phyloP scores from a whole-genome alignment of 2,113 vertebrate species.

The Pseudopodoces humilis region DNA sequence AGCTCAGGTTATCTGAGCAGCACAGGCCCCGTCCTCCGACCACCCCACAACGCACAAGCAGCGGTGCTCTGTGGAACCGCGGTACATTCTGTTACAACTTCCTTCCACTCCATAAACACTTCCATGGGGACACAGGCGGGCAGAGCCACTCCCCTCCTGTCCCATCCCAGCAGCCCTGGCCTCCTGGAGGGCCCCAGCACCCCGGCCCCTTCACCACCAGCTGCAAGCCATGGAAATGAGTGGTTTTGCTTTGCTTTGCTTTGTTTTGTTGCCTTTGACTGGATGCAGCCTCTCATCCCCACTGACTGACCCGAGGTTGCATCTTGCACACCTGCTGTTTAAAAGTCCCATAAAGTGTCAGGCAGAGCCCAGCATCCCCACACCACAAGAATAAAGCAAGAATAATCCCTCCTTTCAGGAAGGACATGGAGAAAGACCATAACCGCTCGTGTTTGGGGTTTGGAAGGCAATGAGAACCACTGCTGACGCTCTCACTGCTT shows the following conservation, averaged over 20 bases:
- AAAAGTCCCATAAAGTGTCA: constrained; percentile 50
- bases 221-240: constrained; percentile 46
- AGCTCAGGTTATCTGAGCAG: constrained; percentile 47
- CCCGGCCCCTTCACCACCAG: neutral
- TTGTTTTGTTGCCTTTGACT: neutral
- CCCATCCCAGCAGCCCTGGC: neutral
- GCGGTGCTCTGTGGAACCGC: neutral
- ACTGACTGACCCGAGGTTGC: constrained; percentile 19
- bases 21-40: neutral
- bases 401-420: neutral
- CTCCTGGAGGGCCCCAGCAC: neutral
- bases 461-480: neutral
- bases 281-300: constrained; percentile 38
- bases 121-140: neutral
- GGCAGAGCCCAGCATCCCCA: neutral
- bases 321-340: constrained; percentile 64
- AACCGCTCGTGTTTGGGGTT: neutral
- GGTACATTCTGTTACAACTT: constrained; percentile 32
- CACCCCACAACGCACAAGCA: neutral
- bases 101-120: constrained; percentile 42
- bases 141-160: neutral
- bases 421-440: neutral
- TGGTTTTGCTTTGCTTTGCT: no score
- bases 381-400: neutral
- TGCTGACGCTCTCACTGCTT: neutral